phyloP scores from a whole-genome alignment of 1,140 invertebrate species.

The Pararge aegeria region DNA sequence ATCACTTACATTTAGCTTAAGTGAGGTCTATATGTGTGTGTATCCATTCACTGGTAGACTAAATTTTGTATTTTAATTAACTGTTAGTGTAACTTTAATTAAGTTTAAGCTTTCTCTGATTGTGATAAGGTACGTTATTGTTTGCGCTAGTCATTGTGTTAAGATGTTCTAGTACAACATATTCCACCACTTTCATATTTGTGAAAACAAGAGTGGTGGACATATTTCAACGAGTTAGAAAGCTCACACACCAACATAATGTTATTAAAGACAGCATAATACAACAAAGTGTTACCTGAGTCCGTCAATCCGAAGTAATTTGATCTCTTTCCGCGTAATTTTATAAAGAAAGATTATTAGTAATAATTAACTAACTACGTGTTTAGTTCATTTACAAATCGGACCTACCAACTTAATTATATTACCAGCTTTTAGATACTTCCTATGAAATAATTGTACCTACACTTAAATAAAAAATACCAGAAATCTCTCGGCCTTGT shows the following conservation, averaged over 20 bases:
- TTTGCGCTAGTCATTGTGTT: slow-evolving; percentile 2
- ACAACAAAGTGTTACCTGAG: slow-evolving; percentile 2
- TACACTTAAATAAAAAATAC: no score
- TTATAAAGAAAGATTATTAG: background rate
- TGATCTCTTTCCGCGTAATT: slow-evolving; percentile 4
- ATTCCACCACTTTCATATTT: slow-evolving; percentile 53
- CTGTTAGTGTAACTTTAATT: background rate
- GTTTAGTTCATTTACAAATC: no score
- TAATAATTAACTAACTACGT: background rate
- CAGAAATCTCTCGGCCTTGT: no score
- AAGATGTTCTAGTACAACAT: slow-evolving; percentile 8
- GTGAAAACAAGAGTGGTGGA: slow-evolving; percentile 50
- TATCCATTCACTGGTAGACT: slow-evolving; percentile 46
- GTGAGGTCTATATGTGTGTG: slow-evolving; percentile 36
- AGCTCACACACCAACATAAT: slow-evolving; percentile 21
- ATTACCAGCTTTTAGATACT: no score
- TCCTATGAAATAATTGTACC: no score
- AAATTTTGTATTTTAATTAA: slow-evolving; percentile 12
- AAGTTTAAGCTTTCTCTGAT: background rate
- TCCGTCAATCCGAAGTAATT: background rate
- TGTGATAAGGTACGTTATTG: slow-evolving; percentile 14
- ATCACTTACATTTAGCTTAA: slow-evolving; percentile 2
- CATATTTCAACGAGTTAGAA: slow-evolving; percentile 37
- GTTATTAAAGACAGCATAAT: background rate
- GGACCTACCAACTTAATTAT: no score